Evolutionary conservation across 2,113 vertebrate species (phyloP).

Genomic region (Petromus typicus): DNA sequence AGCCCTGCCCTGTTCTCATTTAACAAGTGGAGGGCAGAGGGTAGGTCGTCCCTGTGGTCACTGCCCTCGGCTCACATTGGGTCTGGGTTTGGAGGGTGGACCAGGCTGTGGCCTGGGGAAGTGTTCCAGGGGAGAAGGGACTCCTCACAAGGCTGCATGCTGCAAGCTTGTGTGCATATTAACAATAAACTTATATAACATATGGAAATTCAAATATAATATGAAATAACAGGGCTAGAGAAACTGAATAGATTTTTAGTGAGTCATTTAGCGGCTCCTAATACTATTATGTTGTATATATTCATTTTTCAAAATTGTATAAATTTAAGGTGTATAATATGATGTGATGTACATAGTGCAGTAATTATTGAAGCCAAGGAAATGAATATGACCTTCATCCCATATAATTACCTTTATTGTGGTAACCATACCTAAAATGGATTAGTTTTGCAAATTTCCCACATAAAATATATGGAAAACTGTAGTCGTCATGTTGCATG

Average conservation of each 20-base stretch:
- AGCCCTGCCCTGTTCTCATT: background rate
- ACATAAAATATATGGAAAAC: background rate
- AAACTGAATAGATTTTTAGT: constrained; percentile 45
- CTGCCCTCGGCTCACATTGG: background rate
- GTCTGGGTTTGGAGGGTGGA: constrained; percentile 14
- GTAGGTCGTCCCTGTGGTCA: background rate
- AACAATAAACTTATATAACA: background rate
- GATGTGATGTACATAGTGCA: background rate
- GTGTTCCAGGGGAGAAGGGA: background rate
- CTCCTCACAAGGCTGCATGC: background rate
- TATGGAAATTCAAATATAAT: background rate
- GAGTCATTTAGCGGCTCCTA: constrained; percentile 29
- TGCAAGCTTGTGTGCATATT: background rate
- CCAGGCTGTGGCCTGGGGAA: background rate
- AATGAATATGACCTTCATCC: background rate
- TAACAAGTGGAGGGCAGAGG: background rate
- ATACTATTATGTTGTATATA: background rate
- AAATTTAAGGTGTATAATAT: background rate
- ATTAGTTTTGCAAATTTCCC: background rate
- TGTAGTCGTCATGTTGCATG: background rate
- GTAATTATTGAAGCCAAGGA: background rate
- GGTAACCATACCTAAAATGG: background rate
- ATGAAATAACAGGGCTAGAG: constrained; percentile 1
- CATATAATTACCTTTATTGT: background rate
- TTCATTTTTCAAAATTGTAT: background rate